Base-by-base conservation (phyloP, 2,113 vertebrate species). In the Blennius ocellaris region DNA sequence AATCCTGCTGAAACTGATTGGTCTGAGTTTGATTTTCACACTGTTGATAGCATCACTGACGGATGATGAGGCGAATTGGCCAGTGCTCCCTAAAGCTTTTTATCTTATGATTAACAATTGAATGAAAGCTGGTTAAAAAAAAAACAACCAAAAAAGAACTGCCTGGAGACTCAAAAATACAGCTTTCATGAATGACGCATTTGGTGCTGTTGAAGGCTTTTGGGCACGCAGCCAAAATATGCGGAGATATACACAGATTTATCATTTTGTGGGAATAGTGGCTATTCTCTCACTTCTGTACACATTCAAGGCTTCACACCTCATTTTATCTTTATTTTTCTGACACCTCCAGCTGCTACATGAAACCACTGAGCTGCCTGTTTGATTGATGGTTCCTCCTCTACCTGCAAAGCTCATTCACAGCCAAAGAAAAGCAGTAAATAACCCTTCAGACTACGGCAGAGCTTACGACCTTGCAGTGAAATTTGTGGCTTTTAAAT, bases 371-470 rank as follows among this genome's bases (percentile, higher is more conserved):
- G 55, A 78, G 79, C 73, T 56, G 77, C 60, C 52, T 41, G 8
- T 70, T 76, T 89, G 83, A 85, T 83, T 87, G 78, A 90, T 77
- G 37, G 70, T 59, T 85, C 62, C 15, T 37, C 64, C 58, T 67
- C 41, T 12, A 71, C 71, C 56, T 44, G 50, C 64, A 41, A 37
- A 73, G 66, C 78, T 83, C 55, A 39, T 49, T 12, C 52, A 66
- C 68, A 69, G 65, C 55, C 53, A 40, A 37, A 78, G 64, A 73
- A 77, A 64, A 80, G 50, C 40, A 73, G 57, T 51, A 79, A 83
- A 82, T 76, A 61, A 60, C 39, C 54, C 39, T 54, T 50, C 3
- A 60, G 81, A 30, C 78, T 65, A 47, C 14, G 50, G 56, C 51
- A 40, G 48, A 5, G 40, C 39, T 57, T n/a, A 47, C 57, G 69